These are phyloP conservation scores for Dorcus hopei DNA, from an alignment of 2,888 invertebrate species.

Conservation along the genomic window DNA sequence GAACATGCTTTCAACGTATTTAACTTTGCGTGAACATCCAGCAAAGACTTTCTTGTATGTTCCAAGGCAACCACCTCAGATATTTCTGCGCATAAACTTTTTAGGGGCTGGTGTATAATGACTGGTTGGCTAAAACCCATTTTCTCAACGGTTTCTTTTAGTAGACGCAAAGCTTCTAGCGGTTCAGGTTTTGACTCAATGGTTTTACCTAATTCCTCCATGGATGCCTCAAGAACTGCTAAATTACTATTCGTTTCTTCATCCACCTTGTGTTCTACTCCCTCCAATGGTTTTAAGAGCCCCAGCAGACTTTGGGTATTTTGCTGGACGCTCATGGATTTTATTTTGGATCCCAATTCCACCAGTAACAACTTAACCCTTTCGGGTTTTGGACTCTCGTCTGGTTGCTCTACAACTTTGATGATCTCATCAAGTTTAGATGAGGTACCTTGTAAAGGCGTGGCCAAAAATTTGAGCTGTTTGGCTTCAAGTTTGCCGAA, in stretches of 20 bases:
- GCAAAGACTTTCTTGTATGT: too few relatives aligned
- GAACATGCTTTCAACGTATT: too few relatives aligned
- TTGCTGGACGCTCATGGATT: not conserved
- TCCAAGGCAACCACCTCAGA: too few relatives aligned
- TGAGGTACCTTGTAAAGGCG: constrained; percentile 18
- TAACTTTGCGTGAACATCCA: too few relatives aligned
- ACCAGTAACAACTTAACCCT: not conserved
- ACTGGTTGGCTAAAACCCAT: too few relatives aligned
- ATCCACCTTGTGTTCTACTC: too few relatives aligned
- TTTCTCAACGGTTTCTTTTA: not conserved
- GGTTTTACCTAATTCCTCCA: too few relatives aligned
- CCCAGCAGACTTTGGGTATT: not conserved
- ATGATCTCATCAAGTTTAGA: constrained; percentile 5
- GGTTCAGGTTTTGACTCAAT: not conserved
- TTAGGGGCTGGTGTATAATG: too few relatives aligned
- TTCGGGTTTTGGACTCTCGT: not conserved
- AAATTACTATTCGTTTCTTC: too few relatives aligned
- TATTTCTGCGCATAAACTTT: too few relatives aligned
- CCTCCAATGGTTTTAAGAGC: too few relatives aligned
- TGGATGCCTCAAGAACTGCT: too few relatives aligned
- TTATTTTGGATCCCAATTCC: not conserved
- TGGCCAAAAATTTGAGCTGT: not conserved
- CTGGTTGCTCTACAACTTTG: constrained; percentile 6
- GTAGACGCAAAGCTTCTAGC: not conserved
- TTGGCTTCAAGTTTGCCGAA: not conserved